These are phyloP conservation scores for Oscheius sp. DNA, from an alignment of 2,888 invertebrate genomes.

Conservation along the genomic window DNA sequence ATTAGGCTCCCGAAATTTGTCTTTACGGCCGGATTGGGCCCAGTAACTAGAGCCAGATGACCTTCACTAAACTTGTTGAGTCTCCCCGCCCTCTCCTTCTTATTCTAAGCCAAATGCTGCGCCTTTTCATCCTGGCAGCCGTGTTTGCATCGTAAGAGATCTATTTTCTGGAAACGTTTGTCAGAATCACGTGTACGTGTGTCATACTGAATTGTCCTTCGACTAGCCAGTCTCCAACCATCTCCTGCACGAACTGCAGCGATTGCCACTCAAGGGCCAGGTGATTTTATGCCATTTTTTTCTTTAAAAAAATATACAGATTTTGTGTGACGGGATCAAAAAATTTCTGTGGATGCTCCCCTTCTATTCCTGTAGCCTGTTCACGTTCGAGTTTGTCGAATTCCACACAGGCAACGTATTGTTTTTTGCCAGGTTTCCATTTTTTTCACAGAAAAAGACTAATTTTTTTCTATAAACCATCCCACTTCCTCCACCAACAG, in stretches of 20 bases:
- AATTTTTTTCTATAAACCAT: not conserved
- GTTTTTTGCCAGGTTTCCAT: not conserved
- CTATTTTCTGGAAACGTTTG: not conserved
- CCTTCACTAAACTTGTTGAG: too few species aligned
- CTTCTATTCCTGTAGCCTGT: not conserved
- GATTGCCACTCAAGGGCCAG: not conserved
- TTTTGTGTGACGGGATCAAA: constrained; percentile 6
- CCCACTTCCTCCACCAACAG: not conserved
- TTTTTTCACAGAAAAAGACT: not conserved
- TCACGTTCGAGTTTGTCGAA: not conserved
- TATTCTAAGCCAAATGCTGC: too few species aligned
- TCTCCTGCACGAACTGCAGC: not conserved
- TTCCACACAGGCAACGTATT: constrained; percentile 3
- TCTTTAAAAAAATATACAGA: not conserved
- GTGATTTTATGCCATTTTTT: not conserved
- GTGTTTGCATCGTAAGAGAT: too few species aligned
- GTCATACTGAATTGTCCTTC: constrained; percentile 7
- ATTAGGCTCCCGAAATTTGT: too few species aligned
- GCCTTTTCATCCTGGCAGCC: too few species aligned
- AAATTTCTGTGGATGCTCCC: not conserved
- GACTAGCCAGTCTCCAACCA: not conserved
- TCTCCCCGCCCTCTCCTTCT: too few species aligned
- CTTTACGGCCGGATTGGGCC: too few species aligned
- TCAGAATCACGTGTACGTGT: not conserved
- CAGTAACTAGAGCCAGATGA: too few species aligned